Evolutionary conservation across 2,888 invertebrate genomes (phyloP), one percentile per base, ranked within the genome.

Genomic region (Aricia artaxerxes): DNA sequence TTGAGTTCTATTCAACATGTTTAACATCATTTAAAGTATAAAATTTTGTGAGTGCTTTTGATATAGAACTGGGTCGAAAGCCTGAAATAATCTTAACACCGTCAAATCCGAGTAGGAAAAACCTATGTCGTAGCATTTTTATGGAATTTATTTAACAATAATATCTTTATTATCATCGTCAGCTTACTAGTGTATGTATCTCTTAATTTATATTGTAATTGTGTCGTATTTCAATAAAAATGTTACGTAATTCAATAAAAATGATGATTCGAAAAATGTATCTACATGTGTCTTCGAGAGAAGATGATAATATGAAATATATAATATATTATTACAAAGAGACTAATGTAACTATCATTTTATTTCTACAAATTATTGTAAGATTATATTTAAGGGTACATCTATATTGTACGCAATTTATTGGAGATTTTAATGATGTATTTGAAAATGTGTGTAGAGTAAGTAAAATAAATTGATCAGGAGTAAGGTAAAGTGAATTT

Each of bases 291-390:
- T 53, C 16, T 16, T 57, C 57, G 16, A 57, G 57, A 57, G 57
- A 16, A 16, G 4, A 57, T 49, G 9, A 44, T 9, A 44, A 9
- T 13, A 53, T 53, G 2, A 53, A 53, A 53, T 9, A 49, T 11
- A 49, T 40, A 44, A 9, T 49, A 11, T 49, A 49, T 9, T 9
- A 49, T 49, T 49, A 11, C n/a, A 24, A 61, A 1, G 11, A 64
- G 61, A 24, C 61, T 61, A 61, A 61, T 61, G 61, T 61, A 31
- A 24, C n/a, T 61, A 61, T 61, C n/a, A 61, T 61, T 61, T 61
- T 24, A 61, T 61, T 61, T 7, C 61, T 7, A 7, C 61, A 61
- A 61, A 61, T 61, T 61, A 61, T 9, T 61, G 24, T 61, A 61
- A 61, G 61, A 61, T n/a, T 61, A 61, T 9, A 24, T n/a, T 64